Percentiles rank a stretch among this genome's conserved stretches.
These are phyloP conservation scores for Trissonchulus sp. DNA, from an alignment of 2,888 invertebrate genomes.

Conservation along the genomic window DNA sequence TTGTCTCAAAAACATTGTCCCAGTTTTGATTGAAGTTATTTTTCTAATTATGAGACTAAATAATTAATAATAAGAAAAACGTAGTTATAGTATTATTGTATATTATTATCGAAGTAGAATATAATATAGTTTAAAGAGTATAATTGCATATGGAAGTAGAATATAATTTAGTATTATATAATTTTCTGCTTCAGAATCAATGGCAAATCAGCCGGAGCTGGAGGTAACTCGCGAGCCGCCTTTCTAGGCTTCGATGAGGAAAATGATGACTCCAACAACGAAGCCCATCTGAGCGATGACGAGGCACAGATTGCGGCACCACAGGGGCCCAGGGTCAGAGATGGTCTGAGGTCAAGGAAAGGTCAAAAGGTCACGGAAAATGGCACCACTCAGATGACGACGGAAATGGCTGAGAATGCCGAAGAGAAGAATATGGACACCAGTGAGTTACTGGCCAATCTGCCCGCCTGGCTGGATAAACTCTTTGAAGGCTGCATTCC, in stretches of 20 bases:
- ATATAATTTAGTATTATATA: too few species aligned
- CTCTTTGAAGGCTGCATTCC: slow-evolving; percentile 92
- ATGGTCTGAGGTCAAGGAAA: background rate
- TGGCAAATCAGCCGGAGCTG: too few species aligned
- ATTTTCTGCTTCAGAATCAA: too few species aligned
- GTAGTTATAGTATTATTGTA: too few species aligned
- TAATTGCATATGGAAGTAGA: too few species aligned
- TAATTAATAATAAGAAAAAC: too few species aligned
- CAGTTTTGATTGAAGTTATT: too few species aligned
- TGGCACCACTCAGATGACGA: background rate
- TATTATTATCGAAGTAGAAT: too few species aligned
- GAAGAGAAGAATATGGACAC: slow-evolving; percentile 48
- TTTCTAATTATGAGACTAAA: too few species aligned
- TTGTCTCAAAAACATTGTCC: too few species aligned
- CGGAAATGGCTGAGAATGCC: background rate
- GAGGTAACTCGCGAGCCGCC: slow-evolving; percentile 30
- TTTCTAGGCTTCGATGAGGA: slow-evolving; percentile 38
- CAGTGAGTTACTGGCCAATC: slow-evolving; percentile 77
- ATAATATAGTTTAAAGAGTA: too few species aligned
- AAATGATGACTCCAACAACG: slow-evolving; percentile 24
- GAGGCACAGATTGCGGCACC: background rate
- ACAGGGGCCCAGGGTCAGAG: background rate
- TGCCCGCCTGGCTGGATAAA: slow-evolving; percentile 92
- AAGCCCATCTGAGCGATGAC: slow-evolving; percentile 29
- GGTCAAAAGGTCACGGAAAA: too few species aligned